Conservation (phyloP, 2,888 invertebrate species). For the Xylota segnis region DNA sequence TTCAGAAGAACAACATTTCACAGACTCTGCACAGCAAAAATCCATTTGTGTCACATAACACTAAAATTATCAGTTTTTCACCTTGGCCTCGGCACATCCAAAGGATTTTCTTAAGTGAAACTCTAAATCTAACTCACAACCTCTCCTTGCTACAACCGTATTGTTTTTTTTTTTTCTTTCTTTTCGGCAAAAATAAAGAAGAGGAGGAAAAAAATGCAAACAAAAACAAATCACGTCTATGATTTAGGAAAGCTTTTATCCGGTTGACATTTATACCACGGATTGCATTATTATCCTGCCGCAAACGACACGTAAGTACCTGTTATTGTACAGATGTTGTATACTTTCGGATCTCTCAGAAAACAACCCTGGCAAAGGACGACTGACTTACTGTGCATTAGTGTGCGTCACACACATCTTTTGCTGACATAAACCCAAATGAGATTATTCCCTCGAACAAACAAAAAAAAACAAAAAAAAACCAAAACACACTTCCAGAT, state of each 20-base stretch:
- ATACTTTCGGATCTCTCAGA: conserved; percentile 3
- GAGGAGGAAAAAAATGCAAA: neutral
- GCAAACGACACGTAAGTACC: conserved; percentile 54
- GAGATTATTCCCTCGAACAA: conserved; percentile 40
- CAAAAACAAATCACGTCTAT: conserved; percentile 43
- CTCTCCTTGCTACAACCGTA: neutral
- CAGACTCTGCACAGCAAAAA: neutral
- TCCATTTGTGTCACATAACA: neutral
- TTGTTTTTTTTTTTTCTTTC: neutral
- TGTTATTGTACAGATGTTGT: conserved; percentile 37
- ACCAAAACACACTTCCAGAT: conserved; percentile 3
- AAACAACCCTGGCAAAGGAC: neutral
- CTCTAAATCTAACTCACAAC: conserved; percentile 1
- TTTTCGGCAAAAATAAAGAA: neutral
- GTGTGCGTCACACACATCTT: conserved; percentile 41
- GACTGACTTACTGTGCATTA: neutral
- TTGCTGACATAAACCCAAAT: conserved; percentile 56
- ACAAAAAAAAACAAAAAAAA: conserved; percentile 1
- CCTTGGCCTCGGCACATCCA: neutral
- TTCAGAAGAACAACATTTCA: neutral
- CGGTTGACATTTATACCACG: conserved; percentile 46
- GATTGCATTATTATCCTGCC: conserved; percentile 38
- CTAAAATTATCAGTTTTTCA: neutral
- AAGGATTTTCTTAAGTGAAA: neutral
- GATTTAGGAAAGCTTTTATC: conserved; percentile 49